Base-by-base conservation (phyloP, 2,888 invertebrate genomes). In the Trichogramma dendrolimi region DNA sequence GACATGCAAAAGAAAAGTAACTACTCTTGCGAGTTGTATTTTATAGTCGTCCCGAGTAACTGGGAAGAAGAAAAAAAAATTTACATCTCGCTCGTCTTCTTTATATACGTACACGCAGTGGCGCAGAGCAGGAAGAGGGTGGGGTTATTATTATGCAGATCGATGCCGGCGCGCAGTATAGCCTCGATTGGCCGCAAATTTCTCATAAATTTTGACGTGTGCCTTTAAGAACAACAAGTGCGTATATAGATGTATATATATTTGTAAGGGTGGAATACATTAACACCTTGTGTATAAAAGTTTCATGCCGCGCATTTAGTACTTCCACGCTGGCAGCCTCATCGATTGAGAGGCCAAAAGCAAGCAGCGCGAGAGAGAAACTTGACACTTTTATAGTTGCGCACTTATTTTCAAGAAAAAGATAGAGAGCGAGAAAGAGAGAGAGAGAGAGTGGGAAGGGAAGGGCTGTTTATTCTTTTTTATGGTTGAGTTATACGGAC, bases 141-240 rank as follows among this genome's bases (percentile, higher is more conserved):
- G 40, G 49, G 11, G 5, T 49, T 48, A 63, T 69, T 69, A 70
- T 69, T 71, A 72, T 70, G 70, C 67, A 67, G 70, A 72, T 70
- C 69, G 71, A 72, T 72, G 66, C 68, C 27, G 27, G 27, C 27
- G 27, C 27, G 27, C 27, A 2, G 27, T 27, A 27, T 27, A 65
- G 67, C 70, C 67, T 67, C 71, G 69, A 73, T 73, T 71, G 69
- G 67, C 61, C 63, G 64, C 69, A 67, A 68, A 67, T 69, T 63
- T 67, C 65, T 56, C 67, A 60, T 70, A 68, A 70, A 69, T 66
- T 67, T 62, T 65, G 66, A 65, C 62, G 58, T 65, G 47, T 55
- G 61, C 44, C 52, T 55, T 56, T 47, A 8, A 5, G 14, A 27
- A 11, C 11, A 55, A 43, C 11, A 39, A 27, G 27, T 27, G 55